Conservation (phyloP, 1,140 invertebrate genomes). For the Vollenhovia emeryi region DNA sequence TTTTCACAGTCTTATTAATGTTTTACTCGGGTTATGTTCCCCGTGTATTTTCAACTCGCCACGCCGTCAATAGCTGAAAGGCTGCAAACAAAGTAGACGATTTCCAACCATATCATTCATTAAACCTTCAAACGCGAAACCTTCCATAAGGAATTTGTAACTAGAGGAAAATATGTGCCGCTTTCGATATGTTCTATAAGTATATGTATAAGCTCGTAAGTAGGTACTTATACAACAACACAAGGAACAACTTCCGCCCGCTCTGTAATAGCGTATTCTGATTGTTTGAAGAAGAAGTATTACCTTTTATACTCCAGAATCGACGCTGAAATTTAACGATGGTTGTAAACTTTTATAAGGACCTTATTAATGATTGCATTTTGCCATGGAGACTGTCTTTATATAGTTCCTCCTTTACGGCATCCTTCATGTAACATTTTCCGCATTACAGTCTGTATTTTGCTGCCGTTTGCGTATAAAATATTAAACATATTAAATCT, state of each 20-base stretch:
- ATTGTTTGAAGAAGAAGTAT: slow-evolving; percentile 22
- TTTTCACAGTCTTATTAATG: no score
- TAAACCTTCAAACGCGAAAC: background rate
- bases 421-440: background rate
- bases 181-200: background rate
- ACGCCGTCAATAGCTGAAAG: background rate
- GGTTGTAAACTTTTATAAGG: slow-evolving; percentile 37
- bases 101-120: background rate
- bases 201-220: background rate
- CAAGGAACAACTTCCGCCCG: background rate
- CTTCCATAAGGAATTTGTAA: slow-evolving; percentile 1
- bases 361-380: slow-evolving; percentile 40
- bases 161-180: background rate
- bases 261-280: slow-evolving; percentile 5
- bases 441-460: background rate
- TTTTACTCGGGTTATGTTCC: background rate
- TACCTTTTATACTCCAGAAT: background rate
- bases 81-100: background rate
- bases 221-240: background rate
- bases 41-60: background rate
- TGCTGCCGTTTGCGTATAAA: background rate
- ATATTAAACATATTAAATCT: background rate
- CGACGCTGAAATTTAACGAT: slow-evolving; percentile 38
- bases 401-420: background rate
- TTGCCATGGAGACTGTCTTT: background rate